Percentiles rank a stretch among this genome's conserved stretches.
phyloP scores from a whole-genome alignment of 2,888 invertebrate species.

The Campoplex nolae region DNA sequence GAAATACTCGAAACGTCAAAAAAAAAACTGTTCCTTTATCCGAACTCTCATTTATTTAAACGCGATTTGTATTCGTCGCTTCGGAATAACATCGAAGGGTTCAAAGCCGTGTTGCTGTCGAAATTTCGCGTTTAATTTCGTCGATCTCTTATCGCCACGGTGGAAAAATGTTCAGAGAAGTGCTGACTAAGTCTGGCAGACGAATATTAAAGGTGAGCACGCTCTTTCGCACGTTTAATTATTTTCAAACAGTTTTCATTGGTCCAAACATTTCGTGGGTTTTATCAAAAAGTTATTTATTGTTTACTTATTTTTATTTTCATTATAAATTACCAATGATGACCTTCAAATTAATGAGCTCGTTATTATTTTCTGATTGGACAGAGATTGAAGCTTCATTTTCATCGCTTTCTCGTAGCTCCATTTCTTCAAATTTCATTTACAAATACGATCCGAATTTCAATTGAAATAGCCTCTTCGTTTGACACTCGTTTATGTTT shows the following conservation, averaged over 20 bases:
- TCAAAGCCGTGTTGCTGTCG: background rate
- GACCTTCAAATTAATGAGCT: background rate
- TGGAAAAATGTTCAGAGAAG: constrained; percentile 80
- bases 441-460: too few relatives aligned
- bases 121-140: background rate
- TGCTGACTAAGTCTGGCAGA: constrained; percentile 81
- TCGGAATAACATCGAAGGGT: background rate
- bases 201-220: constrained; percentile 81
- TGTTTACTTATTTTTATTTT: background rate
- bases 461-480: background rate
- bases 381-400: background rate
- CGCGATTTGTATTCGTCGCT: background rate
- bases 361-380: background rate
- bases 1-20: background rate
- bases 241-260: constrained; percentile 58
- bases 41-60: background rate
- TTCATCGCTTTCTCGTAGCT: background rate
- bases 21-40: background rate
- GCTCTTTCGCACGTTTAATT: background rate
- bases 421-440: background rate
- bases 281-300: background rate
- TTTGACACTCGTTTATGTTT: background rate
- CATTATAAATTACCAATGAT: background rate
- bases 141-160: background rate
- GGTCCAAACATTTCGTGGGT: background rate